phyloP scores from a whole-genome alignment of 2,888 invertebrate species.

The Phalera bucephala region DNA sequence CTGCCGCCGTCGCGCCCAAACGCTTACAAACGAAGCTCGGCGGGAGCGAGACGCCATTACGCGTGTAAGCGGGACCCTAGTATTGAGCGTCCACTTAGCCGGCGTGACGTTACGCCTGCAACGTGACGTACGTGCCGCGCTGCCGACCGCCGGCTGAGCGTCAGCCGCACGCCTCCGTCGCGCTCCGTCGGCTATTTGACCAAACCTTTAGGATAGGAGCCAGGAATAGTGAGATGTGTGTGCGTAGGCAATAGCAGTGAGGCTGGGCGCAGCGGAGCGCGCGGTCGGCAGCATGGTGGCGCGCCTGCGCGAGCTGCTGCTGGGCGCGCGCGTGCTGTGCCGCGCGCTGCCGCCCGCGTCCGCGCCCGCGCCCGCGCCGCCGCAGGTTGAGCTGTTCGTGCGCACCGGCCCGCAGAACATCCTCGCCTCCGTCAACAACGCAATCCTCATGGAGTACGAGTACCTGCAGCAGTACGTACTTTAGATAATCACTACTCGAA shows the following conservation, averaged over 20 bases:
- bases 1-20: too few relatives aligned
- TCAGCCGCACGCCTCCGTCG: too few relatives aligned
- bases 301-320: constrained; percentile 83
- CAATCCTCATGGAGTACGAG: constrained; percentile 85
- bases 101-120: too few relatives aligned
- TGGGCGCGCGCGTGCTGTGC: constrained; percentile 73
- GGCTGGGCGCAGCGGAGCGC: constrained; percentile 82
- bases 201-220: too few relatives aligned
- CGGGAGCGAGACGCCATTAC: too few relatives aligned
- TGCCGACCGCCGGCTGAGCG: too few relatives aligned
- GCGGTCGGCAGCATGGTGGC: constrained; percentile 75
- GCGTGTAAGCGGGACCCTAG: too few relatives aligned
- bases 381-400: constrained; percentile 87
- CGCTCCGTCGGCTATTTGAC: too few relatives aligned
- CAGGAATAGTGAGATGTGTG: not conserved
- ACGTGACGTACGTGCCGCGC: too few relatives aligned
- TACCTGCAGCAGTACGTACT: constrained; percentile 51
- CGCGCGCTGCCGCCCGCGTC: constrained; percentile 49
- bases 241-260: constrained; percentile 79
- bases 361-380: constrained; percentile 49
- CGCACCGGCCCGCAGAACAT: constrained; percentile 84
- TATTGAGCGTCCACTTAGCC: too few relatives aligned
- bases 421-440: constrained; percentile 87
- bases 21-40: too few relatives aligned
- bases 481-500: too few relatives aligned